These are phyloP conservation scores for Orthonevra nobilis DNA, from an alignment of 2,888 invertebrate genomes.

Conservation along the genomic window DNA sequence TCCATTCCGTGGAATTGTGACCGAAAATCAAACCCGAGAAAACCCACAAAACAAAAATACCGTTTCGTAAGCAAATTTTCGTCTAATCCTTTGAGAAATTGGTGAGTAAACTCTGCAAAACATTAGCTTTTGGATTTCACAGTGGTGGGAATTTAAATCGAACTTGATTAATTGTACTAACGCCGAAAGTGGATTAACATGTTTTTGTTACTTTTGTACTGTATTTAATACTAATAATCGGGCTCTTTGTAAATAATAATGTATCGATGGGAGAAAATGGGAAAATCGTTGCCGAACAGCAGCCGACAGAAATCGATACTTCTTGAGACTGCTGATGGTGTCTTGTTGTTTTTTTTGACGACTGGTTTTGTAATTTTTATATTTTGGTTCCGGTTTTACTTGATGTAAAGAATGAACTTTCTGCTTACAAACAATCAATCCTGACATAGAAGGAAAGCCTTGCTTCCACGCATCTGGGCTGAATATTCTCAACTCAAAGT, in stretches of 20 bases:
- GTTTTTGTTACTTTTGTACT: constrained; percentile 27
- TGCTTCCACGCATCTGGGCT: too few relatives aligned
- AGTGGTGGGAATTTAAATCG: constrained; percentile 21
- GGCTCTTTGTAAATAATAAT: constrained; percentile 23
- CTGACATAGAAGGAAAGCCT: too few relatives aligned
- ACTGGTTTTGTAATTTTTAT: background rate
- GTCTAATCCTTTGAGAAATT: constrained; percentile 50
- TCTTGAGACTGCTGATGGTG: constrained; percentile 16
- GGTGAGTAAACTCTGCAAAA: constrained; percentile 45
- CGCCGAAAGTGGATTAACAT: constrained; percentile 53
- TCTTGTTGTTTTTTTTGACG: constrained; percentile 28
- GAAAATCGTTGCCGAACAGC: background rate
- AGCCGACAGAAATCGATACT: constrained; percentile 47
- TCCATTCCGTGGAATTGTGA: constrained; percentile 37
- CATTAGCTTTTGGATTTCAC: background rate
- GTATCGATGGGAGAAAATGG: constrained; percentile 4
- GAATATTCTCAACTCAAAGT: too few relatives aligned
- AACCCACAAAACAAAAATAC: background rate
- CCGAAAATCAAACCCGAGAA: too few relatives aligned
- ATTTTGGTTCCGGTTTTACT: constrained; percentile 12
- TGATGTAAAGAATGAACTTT: background rate
- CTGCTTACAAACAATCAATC: background rate
- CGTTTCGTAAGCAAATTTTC: constrained; percentile 5
- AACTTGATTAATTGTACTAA: constrained; percentile 40
- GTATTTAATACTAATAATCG: constrained; percentile 35